These are phyloP conservation scores for Strigamia transsilvanica DNA, from an alignment of 2,888 invertebrate genomes.

Conservation along the genomic window DNA sequence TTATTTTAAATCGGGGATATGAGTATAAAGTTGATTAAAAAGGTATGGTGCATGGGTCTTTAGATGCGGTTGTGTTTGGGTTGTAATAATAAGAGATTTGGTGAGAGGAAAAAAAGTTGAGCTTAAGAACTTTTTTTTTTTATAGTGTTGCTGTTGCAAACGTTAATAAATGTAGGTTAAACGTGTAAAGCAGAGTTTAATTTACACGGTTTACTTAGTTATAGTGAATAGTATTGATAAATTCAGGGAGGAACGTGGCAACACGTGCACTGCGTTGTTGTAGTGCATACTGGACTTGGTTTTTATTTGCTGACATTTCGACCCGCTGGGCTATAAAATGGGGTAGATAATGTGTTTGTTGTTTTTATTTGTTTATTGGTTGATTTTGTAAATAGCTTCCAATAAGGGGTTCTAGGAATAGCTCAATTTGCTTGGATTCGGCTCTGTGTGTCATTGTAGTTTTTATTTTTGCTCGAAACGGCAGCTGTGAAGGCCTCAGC, in stretches of 20 bases:
- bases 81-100: slow-evolving; percentile 11
- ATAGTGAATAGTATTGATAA: too few species aligned
- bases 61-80: slow-evolving; percentile 9
- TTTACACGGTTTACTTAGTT: too few species aligned
- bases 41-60: slow-evolving; percentile 32
- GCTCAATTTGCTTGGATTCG: slow-evolving; percentile 38
- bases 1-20: neutral
- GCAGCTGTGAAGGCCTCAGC: slow-evolving; percentile 42
- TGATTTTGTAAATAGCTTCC: neutral
- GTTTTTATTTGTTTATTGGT: slow-evolving; percentile 20
- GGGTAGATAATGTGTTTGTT: neutral
- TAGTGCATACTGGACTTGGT: neutral
- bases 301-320: neutral
- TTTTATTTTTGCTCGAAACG: slow-evolving; percentile 27
- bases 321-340: neutral
- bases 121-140: neutral
- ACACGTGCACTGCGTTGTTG: too few species aligned
- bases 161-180: too few species aligned
- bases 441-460: slow-evolving; percentile 20
- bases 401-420: slow-evolving; percentile 1
- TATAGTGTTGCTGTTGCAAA: neutral
- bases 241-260: too few species aligned
- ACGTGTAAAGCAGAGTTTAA: too few species aligned
- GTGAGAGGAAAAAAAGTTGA: slow-evolving; percentile 7
- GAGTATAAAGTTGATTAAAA: slow-evolving; percentile 42